Conservation (phyloP, 2,797 vertebrate genomes). For the Poecile montanus region DNA sequence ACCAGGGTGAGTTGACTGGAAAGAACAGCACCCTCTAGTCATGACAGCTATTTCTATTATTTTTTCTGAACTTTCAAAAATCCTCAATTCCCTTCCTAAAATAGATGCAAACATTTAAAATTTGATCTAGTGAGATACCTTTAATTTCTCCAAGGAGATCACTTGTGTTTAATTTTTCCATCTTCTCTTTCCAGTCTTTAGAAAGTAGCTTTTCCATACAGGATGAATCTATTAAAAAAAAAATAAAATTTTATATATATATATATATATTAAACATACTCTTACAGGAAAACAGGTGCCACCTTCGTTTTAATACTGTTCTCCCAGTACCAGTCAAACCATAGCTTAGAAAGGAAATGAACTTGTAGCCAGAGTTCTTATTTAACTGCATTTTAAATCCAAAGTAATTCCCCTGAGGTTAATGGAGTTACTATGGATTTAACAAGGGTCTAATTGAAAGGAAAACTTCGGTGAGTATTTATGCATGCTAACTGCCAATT, state of each 20-base stretch:
- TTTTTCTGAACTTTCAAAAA: background rate
- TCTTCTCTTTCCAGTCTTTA: slow-evolving; percentile 95
- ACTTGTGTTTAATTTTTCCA: slow-evolving; percentile 89
- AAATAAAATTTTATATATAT: background rate
- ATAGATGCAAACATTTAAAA: background rate
- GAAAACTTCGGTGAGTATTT: slow-evolving; percentile 51
- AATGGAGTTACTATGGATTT: slow-evolving; percentile 66
- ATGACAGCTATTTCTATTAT: background rate
- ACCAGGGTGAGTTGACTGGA: background rate
- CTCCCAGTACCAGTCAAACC: background rate
- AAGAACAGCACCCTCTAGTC: background rate
- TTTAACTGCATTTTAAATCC: slow-evolving; percentile 58
- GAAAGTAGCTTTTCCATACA: slow-evolving; percentile 93
- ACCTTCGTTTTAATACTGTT: background rate
- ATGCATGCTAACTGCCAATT: slow-evolving; percentile 64
- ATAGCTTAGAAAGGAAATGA: slow-evolving; percentile 7
- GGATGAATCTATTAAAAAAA: slow-evolving; percentile 80
- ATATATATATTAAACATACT: background rate
- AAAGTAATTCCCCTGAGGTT: slow-evolving; percentile 58
- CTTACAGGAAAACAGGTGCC: background rate
- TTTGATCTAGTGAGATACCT: slow-evolving; percentile 78
- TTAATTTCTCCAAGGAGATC: slow-evolving; percentile 93
- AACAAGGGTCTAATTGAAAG: slow-evolving; percentile 65
- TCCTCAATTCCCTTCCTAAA: background rate
- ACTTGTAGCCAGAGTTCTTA: slow-evolving; percentile 2